Evolutionary conservation across 1,140 invertebrate species (phyloP), one percentile per base, ranked within the genome.

Genomic region (Drosophila murphyi): DNA sequence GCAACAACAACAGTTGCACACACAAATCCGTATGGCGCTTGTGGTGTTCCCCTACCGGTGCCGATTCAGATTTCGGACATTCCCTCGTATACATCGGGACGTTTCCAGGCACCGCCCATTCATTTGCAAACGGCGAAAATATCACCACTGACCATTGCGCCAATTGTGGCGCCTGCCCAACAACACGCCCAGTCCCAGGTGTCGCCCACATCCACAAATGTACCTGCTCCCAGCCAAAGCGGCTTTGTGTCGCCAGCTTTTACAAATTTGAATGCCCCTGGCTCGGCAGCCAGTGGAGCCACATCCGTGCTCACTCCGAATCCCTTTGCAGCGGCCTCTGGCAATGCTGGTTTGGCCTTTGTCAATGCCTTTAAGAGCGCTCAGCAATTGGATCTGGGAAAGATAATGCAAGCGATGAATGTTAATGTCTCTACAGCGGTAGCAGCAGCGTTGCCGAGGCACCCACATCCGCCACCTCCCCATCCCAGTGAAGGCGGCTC

Each of bases 141-240:
- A 28, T 72, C 85, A 35, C 82, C 90, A n/a, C 55, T 86, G 59
- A 89, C 81, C 35, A 83, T 82, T 35, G 78, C 76, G 31, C 71
- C 85, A 59, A 64, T 79, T 59, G 75, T 45, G 6, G n/a, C 63
- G 8, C 52, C 60, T 5, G 41, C 37, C 20, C 61, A 48, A 54
- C 28, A 37, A 39, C 68, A 55, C 47, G 50, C 43, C 39, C 79
- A 61, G 32, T 67, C 50, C 47, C 86, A 90, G 69, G 71, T 79
- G 61, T 85, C 90, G 28, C 87, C 72, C 41, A 82, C 77, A 60
- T 61, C 76, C 48, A 76, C 91, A 73, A 88, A 81, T 90, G 85
- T 92, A 92, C 91, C 91, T 92, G 85, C 73, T 70, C 82, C 91
- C 57, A 92, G 90, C 64, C 39, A 43, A 43, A 87, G 90, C 50